Evolutionary conservation across 2,888 invertebrate genomes (phyloP).

Genomic region (Limulus polyphemus): DNA sequence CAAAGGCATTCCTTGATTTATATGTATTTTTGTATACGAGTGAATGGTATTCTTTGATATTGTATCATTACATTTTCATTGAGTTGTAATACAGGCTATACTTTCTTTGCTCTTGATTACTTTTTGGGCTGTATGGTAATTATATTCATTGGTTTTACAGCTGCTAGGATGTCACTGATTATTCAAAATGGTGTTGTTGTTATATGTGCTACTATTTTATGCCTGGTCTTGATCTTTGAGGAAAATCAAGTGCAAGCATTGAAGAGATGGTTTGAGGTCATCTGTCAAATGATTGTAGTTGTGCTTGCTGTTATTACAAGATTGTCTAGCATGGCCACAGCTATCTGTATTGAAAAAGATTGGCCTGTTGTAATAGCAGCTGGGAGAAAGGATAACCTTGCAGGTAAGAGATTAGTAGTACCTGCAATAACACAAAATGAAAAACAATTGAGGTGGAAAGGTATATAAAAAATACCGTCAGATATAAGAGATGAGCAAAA

Average conservation of each 20-base stretch:
- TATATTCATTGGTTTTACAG: conserved; percentile 30
- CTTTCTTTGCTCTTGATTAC: no score
- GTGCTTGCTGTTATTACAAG: conserved; percentile 36
- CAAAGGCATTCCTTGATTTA: no score
- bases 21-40: no score
- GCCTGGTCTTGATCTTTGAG: conserved; percentile 17
- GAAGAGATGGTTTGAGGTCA: conserved; percentile 23
- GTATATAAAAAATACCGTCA: no score
- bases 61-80: no score
- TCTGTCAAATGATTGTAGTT: conserved; percentile 33
- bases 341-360: conserved; percentile 39
- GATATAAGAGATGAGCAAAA: no score
- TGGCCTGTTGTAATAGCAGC: conserved; percentile 41
- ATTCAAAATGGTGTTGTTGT: conserved; percentile 40
- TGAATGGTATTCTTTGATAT: no score
- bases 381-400: conserved; percentile 7
- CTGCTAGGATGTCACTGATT: conserved; percentile 37
- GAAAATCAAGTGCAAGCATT: not conserved
- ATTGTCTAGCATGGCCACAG: conserved; percentile 30
- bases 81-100: no score
- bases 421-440: no score
- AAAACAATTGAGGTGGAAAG: no score
- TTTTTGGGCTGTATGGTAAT: no score
- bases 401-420: no score
- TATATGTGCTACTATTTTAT: conserved; percentile 35